phyloP scores from a whole-genome alignment of 1,140 invertebrate species.

The Anoplolepis gracilipes region DNA sequence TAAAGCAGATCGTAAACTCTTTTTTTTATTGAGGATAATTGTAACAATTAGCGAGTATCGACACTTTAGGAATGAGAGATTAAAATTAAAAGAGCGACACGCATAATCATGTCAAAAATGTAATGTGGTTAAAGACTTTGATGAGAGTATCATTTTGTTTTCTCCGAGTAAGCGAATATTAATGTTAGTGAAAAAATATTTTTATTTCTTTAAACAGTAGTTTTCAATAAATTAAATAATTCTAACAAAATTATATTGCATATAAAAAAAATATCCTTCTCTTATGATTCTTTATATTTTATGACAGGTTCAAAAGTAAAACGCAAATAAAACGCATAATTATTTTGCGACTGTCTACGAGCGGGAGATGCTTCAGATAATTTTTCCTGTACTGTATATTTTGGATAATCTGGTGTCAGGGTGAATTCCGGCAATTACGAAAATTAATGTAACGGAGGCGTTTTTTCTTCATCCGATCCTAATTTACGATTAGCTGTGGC shows the following conservation, averaged over 20 bases:
- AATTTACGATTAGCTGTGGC: conserved; percentile 54
- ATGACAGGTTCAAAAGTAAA: neutral
- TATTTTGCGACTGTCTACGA: neutral
- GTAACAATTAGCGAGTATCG: conserved; percentile 21
- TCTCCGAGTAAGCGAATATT: neutral
- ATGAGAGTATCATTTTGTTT: neutral
- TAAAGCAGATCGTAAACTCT: neutral
- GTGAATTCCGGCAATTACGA: conserved; percentile 41
- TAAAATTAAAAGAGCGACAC: neutral
- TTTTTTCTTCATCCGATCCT: conserved; percentile 50
- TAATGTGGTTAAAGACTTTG: neutral
- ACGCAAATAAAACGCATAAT: neutral
- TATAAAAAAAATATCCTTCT: neutral
- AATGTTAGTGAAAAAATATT: neutral
- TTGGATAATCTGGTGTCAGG: conserved; percentile 5
- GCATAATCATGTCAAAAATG: neutral
- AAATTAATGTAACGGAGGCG: conserved; percentile 38
- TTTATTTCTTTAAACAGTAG: neutral
- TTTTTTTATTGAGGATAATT: neutral
- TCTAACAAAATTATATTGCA: neutral
- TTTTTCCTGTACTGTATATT: neutral
- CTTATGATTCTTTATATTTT: neutral
- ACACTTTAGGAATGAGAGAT: conserved; percentile 2
- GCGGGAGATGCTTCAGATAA: neutral
- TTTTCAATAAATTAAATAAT: neutral